Evolutionary conservation across 23 tunicate species (phyloP).

Genomic region (Ascidia mentula): DNA sequence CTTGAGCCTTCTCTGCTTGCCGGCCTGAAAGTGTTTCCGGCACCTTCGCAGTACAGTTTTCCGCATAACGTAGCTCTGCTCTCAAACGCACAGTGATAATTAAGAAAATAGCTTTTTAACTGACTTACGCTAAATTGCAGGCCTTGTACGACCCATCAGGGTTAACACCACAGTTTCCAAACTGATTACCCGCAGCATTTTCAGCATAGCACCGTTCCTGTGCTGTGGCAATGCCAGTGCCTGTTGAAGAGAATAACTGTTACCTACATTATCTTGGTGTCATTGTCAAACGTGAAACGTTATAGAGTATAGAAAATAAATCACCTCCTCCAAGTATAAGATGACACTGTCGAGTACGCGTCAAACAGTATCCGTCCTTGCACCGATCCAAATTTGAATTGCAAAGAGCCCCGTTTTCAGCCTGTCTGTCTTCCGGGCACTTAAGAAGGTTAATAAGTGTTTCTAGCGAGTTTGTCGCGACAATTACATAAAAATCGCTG

Average conservation of each 20-base stretch:
- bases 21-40: neutral
- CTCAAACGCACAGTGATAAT: neutral
- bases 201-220: neutral
- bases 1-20: neutral
- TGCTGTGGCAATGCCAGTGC: too few species aligned
- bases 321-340: neutral
- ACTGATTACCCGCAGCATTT: neutral
- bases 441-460: too few species aligned
- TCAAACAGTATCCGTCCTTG: neutral
- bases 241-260: too few species aligned
- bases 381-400: neutral
- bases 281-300: too few species aligned
- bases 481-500: too few species aligned
- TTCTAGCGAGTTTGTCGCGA: too few species aligned
- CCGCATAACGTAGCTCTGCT: neutral
- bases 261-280: too few species aligned
- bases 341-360: neutral
- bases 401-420: neutral
- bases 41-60: neutral
- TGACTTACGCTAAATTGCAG: neutral
- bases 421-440: neutral
- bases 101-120: neutral
- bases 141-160: neutral
- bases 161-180: conserved; percentile 3
- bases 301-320: too few species aligned